These are phyloP conservation scores for Nothoprocta perdicaria DNA, from an alignment of 2,113 vertebrate species.

Conservation along the genomic window DNA sequence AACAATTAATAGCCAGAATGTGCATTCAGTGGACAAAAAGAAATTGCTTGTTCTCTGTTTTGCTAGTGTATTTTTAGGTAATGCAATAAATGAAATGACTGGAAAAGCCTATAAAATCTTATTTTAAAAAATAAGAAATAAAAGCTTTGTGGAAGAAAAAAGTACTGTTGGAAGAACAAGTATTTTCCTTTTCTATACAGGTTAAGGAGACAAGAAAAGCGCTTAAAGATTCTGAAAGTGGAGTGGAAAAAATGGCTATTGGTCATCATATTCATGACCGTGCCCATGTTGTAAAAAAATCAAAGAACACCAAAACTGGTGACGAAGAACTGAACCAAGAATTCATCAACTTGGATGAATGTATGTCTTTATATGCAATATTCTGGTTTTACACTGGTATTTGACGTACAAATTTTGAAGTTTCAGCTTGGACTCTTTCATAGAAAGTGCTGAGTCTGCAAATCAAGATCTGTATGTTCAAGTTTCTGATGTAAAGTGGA, in stretches of 20 bases:
- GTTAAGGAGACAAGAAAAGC: slow-evolving; percentile 89
- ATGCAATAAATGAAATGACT: neutral
- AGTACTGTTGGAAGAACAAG: neutral
- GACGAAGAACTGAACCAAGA: slow-evolving; percentile 92
- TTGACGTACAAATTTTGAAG: neutral
- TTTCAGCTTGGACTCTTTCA: neutral
- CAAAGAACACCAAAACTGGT: slow-evolving; percentile 88
- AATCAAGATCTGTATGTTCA: neutral
- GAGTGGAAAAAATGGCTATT: slow-evolving; percentile 89
- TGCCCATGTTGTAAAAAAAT: slow-evolving; percentile 89
- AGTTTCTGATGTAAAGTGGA: neutral
- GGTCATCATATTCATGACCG: slow-evolving; percentile 93
- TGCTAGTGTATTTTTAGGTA: neutral
- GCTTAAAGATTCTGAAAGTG: slow-evolving; percentile 92
- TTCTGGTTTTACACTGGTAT: neutral
- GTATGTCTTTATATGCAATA: slow-evolving; percentile 70
- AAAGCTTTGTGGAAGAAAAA: neutral
- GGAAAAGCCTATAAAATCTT: neutral
- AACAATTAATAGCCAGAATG: neutral
- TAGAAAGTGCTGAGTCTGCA: neutral
- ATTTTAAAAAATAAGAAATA: neutral
- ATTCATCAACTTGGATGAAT: slow-evolving; percentile 93
- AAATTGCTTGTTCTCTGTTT: neutral
- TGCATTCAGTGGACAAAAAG: neutral
- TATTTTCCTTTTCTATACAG: slow-evolving; percentile 61